These are phyloP conservation scores for Lutra lutra DNA, from an alignment of 2,797 vertebrate genomes.

Conservation along the genomic window DNA sequence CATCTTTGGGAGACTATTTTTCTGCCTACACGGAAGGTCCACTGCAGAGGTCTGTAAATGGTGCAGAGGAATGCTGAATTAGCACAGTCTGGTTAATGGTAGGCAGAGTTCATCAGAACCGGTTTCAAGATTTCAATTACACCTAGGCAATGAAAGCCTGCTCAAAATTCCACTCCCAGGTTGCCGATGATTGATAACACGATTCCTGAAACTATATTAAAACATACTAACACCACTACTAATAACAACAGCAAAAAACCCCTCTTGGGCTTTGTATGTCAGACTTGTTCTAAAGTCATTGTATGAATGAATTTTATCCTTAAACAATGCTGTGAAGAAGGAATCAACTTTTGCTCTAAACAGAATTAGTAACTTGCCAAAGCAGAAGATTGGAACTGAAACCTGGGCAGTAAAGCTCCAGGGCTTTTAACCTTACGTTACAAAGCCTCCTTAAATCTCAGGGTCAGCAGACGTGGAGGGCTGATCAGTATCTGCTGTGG, in stretches of 20 bases:
- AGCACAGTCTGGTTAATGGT: not conserved
- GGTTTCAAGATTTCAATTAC: not conserved
- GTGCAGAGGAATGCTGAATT: not conserved
- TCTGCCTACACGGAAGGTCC: not conserved
- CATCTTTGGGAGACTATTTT: not conserved
- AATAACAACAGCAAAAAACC: not conserved
- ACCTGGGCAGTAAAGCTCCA: not conserved
- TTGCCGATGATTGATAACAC: not conserved
- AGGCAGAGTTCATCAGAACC: not conserved
- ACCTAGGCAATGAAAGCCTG: not conserved
- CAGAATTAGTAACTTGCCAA: not conserved
- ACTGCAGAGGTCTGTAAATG: not conserved
- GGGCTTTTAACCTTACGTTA: not conserved
- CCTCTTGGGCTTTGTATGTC: not conserved
- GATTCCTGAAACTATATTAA: not conserved
- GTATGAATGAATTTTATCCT: not conserved
- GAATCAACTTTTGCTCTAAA: not conserved
- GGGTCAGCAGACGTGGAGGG: not conserved
- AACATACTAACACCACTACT: not conserved
- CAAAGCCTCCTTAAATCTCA: not conserved
- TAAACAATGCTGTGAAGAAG: not conserved
- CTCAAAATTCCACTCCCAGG: not conserved
- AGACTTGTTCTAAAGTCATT: not conserved
- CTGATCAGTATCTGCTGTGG: not conserved
- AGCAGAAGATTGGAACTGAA: constrained; percentile 5